Evolutionary conservation across 1,140 invertebrate species (phyloP), one percentile per base, ranked within the genome.

Genomic region (Hylaeus anthracinus): DNA sequence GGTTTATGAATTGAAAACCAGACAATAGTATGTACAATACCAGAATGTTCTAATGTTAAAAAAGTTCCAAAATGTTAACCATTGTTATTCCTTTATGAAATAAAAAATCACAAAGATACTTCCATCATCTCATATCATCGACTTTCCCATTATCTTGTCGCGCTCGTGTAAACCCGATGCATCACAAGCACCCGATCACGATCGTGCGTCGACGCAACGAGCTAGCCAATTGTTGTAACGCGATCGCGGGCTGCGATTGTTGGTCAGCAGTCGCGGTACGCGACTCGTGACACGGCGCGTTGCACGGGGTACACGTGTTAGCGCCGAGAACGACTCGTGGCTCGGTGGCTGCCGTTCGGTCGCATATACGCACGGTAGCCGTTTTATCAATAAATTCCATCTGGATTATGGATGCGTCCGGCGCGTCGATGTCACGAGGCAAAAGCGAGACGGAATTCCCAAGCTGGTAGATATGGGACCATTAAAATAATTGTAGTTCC

Each of bases 401-500:
- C 53, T 66, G 39, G 70, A 73, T 73, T 66, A 79, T 65, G 43
- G 71, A 74, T 56, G 70, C 41, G 26, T 48, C 41, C 26, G 14
- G 26, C 1, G 8, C 43, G 60, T 74, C 41, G 60, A 43, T 74
- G 78, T 67, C 61, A 26, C 63, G 53, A 12, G 8, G n/a, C 45
- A 51, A 41, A 51, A 65, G 43, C 69, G 60, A 72, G 77, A 72
- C 60, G 43, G 71, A 64, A 74, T 80, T 74, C 55, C 71, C 61
- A 80, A 45, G 26, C 78, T 5, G 45, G 53, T 43, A 43, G 71
- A 67, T 26, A 26, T 72, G 72, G 63, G 63, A 45, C 53, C 72
- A 74, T 80, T 80, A 80, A 74, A 80, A 80, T 80, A 80, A 80
- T 80, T 80, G 78, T 74, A 80, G 71, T 51, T 67, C 51, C 45